Percentiles rank a stretch among this genome's conserved stretches.
Conservation (phyloP, 2,888 invertebrate genomes). For the Polietes domitor region DNA sequence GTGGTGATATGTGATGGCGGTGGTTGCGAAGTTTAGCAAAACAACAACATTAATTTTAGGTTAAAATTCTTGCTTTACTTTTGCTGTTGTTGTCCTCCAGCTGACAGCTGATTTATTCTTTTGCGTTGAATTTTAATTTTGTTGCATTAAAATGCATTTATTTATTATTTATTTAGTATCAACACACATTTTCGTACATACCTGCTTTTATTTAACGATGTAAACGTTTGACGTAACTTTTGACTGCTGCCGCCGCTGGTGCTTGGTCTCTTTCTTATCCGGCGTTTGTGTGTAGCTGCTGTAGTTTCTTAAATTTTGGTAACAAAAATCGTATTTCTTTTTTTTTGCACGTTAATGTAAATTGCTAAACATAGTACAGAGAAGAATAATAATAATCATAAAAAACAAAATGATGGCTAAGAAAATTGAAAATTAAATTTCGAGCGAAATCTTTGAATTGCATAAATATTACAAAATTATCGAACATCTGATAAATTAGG, state of each 20-base stretch:
- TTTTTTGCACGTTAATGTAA: constrained; percentile 60
- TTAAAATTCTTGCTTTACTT: constrained; percentile 2
- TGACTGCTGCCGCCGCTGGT: constrained; percentile 7
- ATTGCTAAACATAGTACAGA: constrained; percentile 52
- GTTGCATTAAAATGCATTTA: background rate
- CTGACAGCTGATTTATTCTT: background rate
- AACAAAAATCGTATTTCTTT: constrained; percentile 55
- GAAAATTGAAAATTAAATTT: background rate
- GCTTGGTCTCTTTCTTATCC: too few relatives aligned
- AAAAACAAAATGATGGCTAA: background rate
- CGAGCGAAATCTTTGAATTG: constrained; percentile 25
- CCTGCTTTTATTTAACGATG: constrained; percentile 54
- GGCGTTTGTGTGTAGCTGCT: background rate
- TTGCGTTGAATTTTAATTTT: background rate
- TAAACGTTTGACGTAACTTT: constrained; percentile 63
- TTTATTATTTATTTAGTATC: background rate
- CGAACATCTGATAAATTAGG: background rate
- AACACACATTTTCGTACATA: constrained; percentile 17
- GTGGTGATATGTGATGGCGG: background rate
- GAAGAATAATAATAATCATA: background rate
- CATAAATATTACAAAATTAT: constrained; percentile 60
- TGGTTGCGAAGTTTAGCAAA: constrained; percentile 8
- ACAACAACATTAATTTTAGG: constrained; percentile 31
- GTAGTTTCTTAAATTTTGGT: constrained; percentile 22
- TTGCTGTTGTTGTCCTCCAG: background rate